Percentiles rank a stretch among this genome's conserved stretches.
Evolutionary conservation across 2,888 invertebrate genomes (phyloP).

Genomic region (Leucoma salicis): DNA sequence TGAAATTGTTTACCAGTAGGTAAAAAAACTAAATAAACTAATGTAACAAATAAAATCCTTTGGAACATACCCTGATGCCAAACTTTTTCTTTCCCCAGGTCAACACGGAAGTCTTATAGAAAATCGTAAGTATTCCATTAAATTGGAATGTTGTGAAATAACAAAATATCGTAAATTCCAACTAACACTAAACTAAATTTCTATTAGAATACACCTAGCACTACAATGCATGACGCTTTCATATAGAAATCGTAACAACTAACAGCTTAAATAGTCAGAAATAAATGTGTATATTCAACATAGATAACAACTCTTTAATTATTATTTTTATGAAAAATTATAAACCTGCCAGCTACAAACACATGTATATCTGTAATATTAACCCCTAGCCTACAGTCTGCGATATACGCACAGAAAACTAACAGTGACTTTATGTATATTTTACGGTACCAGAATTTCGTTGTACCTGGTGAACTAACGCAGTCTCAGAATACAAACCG

Average conservation of each 20-base stretch:
- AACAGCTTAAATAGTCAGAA: background rate
- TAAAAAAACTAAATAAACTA: too few relatives aligned
- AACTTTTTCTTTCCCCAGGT: slow-evolving; percentile 31
- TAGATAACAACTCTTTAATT: too few relatives aligned
- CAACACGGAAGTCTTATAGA: slow-evolving; percentile 36
- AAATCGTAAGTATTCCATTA: slow-evolving; percentile 31
- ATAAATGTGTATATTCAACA: background rate
- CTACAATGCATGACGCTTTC: slow-evolving; percentile 12
- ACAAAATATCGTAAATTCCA: background rate
- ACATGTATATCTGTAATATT: too few relatives aligned
- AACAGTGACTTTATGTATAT: too few relatives aligned
- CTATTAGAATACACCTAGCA: slow-evolving; percentile 1
- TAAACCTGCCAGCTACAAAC: too few relatives aligned
- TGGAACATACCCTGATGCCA: background rate
- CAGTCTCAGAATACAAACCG: too few relatives aligned
- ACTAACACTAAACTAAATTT: slow-evolving; percentile 1
- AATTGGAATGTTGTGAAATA: background rate
- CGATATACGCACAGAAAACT: too few relatives aligned
- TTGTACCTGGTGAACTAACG: too few relatives aligned
- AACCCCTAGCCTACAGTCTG: too few relatives aligned
- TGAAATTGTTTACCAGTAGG: too few relatives aligned
- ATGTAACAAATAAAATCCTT: background rate
- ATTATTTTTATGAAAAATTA: too few relatives aligned
- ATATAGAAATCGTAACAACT: background rate
- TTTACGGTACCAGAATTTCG: too few relatives aligned